Percentiles rank a stretch among this genome's conserved stretches.
Conservation (phyloP, 2,888 invertebrate species). For the Noctua comes region DNA sequence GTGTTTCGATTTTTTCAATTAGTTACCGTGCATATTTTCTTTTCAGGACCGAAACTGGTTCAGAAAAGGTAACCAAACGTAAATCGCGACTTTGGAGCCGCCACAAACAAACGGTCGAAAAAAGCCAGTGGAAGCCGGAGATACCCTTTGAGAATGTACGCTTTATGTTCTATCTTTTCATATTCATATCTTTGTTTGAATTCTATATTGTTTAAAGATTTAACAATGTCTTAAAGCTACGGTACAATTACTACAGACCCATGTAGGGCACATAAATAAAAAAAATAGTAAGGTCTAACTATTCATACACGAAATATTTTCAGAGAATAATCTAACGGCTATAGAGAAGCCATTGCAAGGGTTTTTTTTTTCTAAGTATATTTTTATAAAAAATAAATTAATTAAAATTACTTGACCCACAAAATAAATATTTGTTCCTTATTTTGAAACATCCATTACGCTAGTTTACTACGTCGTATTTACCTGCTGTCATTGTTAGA, state of each 20-base stretch:
- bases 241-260: neutral
- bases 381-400: too few relatives aligned
- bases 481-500: too few relatives aligned
- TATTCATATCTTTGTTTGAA: neutral
- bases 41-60: neutral
- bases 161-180: neutral
- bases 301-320: too few relatives aligned
- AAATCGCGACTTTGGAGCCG: constrained; percentile 64
- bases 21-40: neutral
- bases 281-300: too few relatives aligned
- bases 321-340: too few relatives aligned
- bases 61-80: neutral
- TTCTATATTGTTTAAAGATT: neutral
- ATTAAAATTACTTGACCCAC: too few relatives aligned
- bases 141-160: constrained; percentile 96
- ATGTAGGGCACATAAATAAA: neutral
- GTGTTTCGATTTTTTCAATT: neutral
- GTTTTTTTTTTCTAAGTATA: too few relatives aligned
- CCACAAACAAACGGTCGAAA: constrained; percentile 91
- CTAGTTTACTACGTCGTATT: too few relatives aligned
- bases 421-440: too few relatives aligned
- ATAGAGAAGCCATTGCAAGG: too few relatives aligned
- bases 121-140: constrained; percentile 94
- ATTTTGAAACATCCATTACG: too few relatives aligned
- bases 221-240: neutral